Base-by-base conservation (phyloP, 2,888 invertebrate genomes). In the Syritta pipiens region DNA sequence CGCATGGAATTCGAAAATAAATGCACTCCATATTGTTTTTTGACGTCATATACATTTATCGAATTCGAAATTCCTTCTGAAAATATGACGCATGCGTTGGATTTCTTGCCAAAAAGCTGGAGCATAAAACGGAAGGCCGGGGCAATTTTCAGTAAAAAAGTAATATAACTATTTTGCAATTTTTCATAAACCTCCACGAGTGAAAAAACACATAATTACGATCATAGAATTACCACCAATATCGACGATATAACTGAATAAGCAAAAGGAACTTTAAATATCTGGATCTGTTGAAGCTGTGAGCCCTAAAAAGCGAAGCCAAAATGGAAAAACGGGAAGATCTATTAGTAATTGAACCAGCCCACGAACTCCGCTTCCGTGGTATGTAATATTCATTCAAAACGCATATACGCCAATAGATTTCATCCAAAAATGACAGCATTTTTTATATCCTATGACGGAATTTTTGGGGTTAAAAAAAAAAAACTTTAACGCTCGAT, bases 341-440 rank as follows among this genome's bases (percentile, higher is more conserved):
- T 60, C 92, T 95, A 89, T 91, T 97, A 90, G 91, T 92, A 88
- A 95, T 97, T 92, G 95, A 96, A 87, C 97, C 97, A 85, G 93
- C 94, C 90, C 92, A 92, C 90, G 97, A 96, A 90, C 92, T 97
- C 86, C 94, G 93, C 91, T 97, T 97, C 91, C 92, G 93, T 92
- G 96, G 97, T 96, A 91, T 93, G 93, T 90, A 77, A 65, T 76
- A 69, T 67, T 57, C 22, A 48, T 22, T 65, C 40, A 28, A 67
- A 32, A 30, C 22, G 9, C 46, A 37, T 55, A 51, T 20, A 59
- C 24, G 5, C 10, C 59, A 69, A 69, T 24, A 59, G 17, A 48
- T 40, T 46, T 57, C 28, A 44, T 28, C 22, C n/a, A 46, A 59
- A 71, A 57, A 46, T 46, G 20, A 42, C 49, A 35, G 37, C 19